Base-by-base conservation (phyloP, 2,113 vertebrate genomes). In the Amphiprion ocellaris region DNA sequence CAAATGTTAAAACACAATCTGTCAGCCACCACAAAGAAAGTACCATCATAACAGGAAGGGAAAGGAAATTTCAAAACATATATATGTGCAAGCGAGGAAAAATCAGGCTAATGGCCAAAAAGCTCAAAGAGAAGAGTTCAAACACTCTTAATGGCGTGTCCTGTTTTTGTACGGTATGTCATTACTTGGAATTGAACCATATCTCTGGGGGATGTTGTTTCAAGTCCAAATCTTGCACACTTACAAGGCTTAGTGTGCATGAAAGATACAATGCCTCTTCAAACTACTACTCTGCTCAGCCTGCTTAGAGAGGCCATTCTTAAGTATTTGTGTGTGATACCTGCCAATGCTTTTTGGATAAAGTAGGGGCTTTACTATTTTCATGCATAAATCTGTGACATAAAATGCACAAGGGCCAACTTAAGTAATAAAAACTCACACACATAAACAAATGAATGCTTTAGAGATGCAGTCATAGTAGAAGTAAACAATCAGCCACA, bases 201-300 rank as follows among this genome's bases (percentile, higher is more conserved):
- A 78, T 91, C 87, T 74, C 79, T 62, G 69, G 83, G 87, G 83
- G 80, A 82, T 90, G 87, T 90, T 90, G 89, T 87, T 92, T 90
- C 47, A 89, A 85, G 86, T 89, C 79, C 75, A 87, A 80, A 81
- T 91, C 78, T 85, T 74, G 72, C 62, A 85, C 81, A 90, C 84
- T 89, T 84, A 80, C 19, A 46, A 58, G 76, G 75, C 79, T 77
- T 74, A 87, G 76, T 67, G 67, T 72, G 86, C 82, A 85, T 54
- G 12, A 74, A 77, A 64, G 44, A 84, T 73, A 91, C 81, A 89
- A 90, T 83, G 81, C 63, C 74, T 88, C 82, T 62, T 86, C 79
- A 83, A 91, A 90, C 65, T 70, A 79, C 56, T 73, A 72, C 70
- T 63, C 23, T 21, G 50, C 82, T 78, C 67, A 69, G 69, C 65